Conservation (phyloP, 2,113 vertebrate species). For the Lagenorhynchus albirostris region DNA sequence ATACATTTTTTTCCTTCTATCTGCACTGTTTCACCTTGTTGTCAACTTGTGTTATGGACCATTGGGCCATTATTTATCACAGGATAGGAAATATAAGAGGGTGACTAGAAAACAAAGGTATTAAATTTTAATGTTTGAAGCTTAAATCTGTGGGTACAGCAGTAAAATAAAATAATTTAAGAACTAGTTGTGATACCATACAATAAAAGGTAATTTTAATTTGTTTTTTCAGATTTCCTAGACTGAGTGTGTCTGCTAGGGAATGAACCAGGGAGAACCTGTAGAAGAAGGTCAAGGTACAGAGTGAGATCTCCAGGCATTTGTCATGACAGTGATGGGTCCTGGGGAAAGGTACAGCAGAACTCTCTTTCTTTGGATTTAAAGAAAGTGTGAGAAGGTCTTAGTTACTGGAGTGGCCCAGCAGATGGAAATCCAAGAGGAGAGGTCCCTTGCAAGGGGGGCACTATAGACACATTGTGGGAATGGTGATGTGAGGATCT, state of each 20-base stretch:
- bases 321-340: accelerated
- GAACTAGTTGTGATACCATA: neutral
- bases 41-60: accelerated
- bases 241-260: neutral
- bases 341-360: neutral
- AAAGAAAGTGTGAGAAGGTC: neutral
- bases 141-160: neutral
- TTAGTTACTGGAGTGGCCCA: neutral
- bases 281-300: accelerated
- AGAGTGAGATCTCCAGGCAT: neutral
- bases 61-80: accelerated
- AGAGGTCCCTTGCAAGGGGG: accelerated
- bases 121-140: neutral
- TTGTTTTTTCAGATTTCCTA: neutral
- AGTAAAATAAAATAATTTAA: neutral
- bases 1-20: too few relatives aligned
- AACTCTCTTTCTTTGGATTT: neutral
- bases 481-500: accelerated
- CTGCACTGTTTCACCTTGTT: neutral
- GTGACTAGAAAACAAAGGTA: neutral
- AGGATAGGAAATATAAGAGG: accelerated
- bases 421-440: neutral
- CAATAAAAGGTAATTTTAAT: neutral
- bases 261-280: neutral
- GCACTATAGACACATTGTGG: accelerated